Evolutionary conservation across 2,888 invertebrate genomes (phyloP).

Genomic region (Cerastoderma edule): DNA sequence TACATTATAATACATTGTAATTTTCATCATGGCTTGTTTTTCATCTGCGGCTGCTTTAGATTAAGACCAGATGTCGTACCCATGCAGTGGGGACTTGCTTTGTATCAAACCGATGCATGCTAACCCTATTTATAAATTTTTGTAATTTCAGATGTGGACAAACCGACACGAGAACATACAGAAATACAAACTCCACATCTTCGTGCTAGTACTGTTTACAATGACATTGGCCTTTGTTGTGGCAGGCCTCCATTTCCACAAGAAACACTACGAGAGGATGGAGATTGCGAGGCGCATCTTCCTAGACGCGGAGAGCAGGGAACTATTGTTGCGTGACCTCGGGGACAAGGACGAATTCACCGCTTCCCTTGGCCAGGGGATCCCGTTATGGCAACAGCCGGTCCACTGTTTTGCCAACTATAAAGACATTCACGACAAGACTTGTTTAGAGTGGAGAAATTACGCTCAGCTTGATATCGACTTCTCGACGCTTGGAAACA

Average conservation of each 20-base stretch:
- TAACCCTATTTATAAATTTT: no score
- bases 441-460: constrained; percentile 74
- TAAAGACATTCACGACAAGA: constrained; percentile 65
- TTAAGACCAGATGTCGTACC: no score
- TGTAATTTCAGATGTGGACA: constrained; percentile 63
- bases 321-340: constrained; percentile 59
- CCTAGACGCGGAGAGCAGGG: constrained; percentile 66
- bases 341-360: constrained; percentile 53
- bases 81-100: no score
- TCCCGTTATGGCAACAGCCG: constrained; percentile 75
- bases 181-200: constrained; percentile 71
- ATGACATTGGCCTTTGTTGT: constrained; percentile 69
- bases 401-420: constrained; percentile 69
- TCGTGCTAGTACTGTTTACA: constrained; percentile 71
- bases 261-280: constrained; percentile 61
- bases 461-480: constrained; percentile 69
- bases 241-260: constrained; percentile 72
- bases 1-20: no score
- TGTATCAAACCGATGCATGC: no score
- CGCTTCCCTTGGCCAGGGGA: constrained; percentile 64
- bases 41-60: no score
- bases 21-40: no score
- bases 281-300: constrained; percentile 70
- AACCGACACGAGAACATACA: constrained; percentile 59
- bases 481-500: constrained; percentile 56